A percentile compares a stretch with the other conserved stretches of the same genome.
These are phyloP conservation scores for Platichthys stellatus DNA, from an alignment of 2,113 vertebrate species.

Conservation along the genomic window DNA sequence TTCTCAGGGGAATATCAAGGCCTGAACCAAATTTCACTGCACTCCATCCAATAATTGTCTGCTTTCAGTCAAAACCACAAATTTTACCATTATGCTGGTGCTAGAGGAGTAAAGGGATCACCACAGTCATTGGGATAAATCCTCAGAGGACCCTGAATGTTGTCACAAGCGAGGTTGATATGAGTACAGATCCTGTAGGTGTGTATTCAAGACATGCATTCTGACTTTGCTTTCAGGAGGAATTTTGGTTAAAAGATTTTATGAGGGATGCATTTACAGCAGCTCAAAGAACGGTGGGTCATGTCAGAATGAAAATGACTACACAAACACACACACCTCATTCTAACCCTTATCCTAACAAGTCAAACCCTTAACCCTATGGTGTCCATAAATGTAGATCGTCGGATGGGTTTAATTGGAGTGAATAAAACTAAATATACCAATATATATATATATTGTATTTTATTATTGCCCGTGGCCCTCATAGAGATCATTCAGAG, in stretches of 20 bases:
- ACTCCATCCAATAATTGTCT: background rate
- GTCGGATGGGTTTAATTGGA: no score
- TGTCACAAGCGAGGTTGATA: background rate
- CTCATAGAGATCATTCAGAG: no score
- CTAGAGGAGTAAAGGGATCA: background rate
- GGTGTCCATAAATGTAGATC: no score
- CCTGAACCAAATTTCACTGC: background rate
- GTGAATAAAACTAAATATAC: no score
- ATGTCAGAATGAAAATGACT: constrained; percentile 36
- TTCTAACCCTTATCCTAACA: no score
- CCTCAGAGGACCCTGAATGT: background rate
- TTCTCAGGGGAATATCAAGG: background rate
- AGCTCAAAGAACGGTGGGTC: constrained; percentile 22
- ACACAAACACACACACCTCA: background rate
- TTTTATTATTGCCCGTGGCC: no score
- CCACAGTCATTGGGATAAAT: background rate
- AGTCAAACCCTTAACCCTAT: no score
- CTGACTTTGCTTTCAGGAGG: no score
- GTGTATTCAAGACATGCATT: no score
- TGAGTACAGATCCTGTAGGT: background rate
- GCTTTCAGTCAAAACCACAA: no score
- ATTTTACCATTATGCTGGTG: background rate
- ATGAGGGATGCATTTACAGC: constrained; percentile 23
- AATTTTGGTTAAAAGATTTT: constrained; percentile 8
- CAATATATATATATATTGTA: no score